Evolutionary conservation across 2,113 vertebrate species (phyloP), one percentile per base, ranked within the genome.

Genomic region (Psittacus erithacus): DNA sequence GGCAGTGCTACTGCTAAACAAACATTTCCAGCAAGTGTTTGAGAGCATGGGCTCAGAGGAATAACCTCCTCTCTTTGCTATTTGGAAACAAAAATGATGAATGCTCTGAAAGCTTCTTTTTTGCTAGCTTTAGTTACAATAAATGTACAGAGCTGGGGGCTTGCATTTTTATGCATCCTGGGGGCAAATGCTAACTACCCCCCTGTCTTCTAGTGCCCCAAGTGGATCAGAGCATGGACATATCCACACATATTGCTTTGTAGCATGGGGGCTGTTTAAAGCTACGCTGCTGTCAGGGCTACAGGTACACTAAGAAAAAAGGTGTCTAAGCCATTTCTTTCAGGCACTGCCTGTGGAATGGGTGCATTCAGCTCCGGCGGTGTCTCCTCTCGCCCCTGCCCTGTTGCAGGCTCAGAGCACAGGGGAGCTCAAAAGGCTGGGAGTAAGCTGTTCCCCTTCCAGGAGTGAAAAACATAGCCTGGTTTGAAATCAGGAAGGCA

Each of bases 1-100:
- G 84, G 83, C 84, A 73, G 77, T 29, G 62, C 20, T 82, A 19
- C 62, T 60, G 70, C 70, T 94, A 87, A 91, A 76, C 52, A 85
- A 92, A 94, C 46, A n/a, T 65, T 91, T 85, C 90, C 90, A 88
- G 79, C 90, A 94, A 86, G 73, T 13, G 46, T 86, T 77, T 86
- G 84, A 86, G 67, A 73, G 53, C 38, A 5, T 29, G 49, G 62
- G 13, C 88, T 92, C 90, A 68, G 67, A 67, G 75, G 74, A 94
- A 73, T 80, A 93, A 52, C 84, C 49, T 41, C 31, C 2, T 88
- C 38, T 63, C 41, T 63, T 88, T 1, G 7, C 29, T 93, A 9
- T 90, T 90, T 95, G 75, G 53, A 88, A 93, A 82, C 79, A 94
- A 87, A 95, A 94, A 47, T 59, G 24, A 43, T 52, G 62, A 87